phyloP scores from a whole-genome alignment of 2,113 vertebrate species.

The Gallinago undulata region DNA sequence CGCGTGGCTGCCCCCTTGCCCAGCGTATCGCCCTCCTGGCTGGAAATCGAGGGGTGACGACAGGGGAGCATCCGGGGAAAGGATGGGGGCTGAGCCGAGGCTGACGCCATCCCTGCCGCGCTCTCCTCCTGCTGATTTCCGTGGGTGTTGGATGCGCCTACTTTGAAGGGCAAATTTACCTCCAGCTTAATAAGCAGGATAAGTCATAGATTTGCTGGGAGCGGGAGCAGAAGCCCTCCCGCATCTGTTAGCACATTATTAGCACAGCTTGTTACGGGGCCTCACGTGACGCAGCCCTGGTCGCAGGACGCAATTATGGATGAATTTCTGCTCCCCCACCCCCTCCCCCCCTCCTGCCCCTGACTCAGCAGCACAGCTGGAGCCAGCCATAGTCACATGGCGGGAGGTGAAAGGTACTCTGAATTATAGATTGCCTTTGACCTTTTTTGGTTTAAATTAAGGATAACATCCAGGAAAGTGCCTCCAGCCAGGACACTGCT shows the following conservation, averaged over 20 bases:
- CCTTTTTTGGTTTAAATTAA: slow-evolving; percentile 66
- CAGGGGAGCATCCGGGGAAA: rapidly evolving
- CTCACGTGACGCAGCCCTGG: slow-evolving; percentile 44
- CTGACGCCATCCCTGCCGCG: not conserved
- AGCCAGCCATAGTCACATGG: slow-evolving; percentile 54
- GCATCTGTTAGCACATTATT: slow-evolving; percentile 67
- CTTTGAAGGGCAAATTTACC: slow-evolving; percentile 59
- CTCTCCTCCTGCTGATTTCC: not conserved
- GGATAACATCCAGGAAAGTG: slow-evolving; percentile 51
- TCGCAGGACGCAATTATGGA: slow-evolving; percentile 44
- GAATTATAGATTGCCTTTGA: slow-evolving; percentile 69
- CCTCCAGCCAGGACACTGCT: slow-evolving; percentile 54
- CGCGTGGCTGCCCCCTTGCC: not conserved
- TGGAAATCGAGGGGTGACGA: not conserved
- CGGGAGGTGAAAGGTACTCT: slow-evolving; percentile 54
- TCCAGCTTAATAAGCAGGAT: slow-evolving; percentile 48
- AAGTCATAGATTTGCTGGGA: slow-evolving; percentile 61
- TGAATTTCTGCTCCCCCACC: slow-evolving; percentile 46
- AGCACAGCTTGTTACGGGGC: slow-evolving; percentile 59
- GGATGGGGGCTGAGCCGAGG: not conserved
- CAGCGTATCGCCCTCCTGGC: not conserved
- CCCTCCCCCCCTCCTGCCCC: not conserved
- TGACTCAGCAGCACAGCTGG: slow-evolving; percentile 68
- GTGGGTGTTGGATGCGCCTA: not conserved
- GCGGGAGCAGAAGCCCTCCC: slow-evolving; percentile 46